Evolutionary conservation across 2,888 invertebrate species (phyloP).

Genomic region (Tenthredo mesomela): DNA sequence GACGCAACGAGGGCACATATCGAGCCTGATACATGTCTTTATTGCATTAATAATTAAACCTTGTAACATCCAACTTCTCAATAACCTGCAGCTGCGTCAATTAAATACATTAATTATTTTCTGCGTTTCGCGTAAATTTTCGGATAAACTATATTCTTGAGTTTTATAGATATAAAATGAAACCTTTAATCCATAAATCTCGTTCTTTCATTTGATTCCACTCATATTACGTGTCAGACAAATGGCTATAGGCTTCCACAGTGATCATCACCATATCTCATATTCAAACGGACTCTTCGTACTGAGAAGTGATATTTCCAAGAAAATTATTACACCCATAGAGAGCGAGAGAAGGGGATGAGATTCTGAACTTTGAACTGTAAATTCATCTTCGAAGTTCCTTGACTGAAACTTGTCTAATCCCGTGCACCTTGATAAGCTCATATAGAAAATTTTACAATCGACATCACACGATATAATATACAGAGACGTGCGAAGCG

Average conservation of each 20-base stretch:
- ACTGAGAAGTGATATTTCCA: slow-evolving; percentile 14
- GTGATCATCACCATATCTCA: background rate
- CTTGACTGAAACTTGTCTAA: slow-evolving; percentile 10
- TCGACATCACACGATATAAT: background rate
- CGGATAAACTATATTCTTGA: no score
- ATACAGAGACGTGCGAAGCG: background rate
- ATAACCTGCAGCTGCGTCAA: no score
- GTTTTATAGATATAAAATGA: no score
- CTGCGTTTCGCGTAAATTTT: no score
- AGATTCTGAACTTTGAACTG: background rate
- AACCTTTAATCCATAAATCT: background rate
- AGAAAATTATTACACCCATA: background rate
- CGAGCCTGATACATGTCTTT: no score
- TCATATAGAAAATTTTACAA: slow-evolving; percentile 1
- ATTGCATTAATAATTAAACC: no score
- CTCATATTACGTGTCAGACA: background rate
- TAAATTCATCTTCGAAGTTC: background rate
- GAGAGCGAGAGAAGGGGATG: background rate
- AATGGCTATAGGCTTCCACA: background rate
- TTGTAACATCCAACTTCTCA: no score
- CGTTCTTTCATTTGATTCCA: background rate
- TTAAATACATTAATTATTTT: no score
- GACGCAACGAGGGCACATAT: no score
- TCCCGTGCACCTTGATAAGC: background rate
- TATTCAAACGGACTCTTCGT: background rate